A percentile compares a stretch with the other conserved stretches of the same genome.
phyloP scores from a whole-genome alignment of 2,113 vertebrate genomes.

The Ochotona curzoniae region DNA sequence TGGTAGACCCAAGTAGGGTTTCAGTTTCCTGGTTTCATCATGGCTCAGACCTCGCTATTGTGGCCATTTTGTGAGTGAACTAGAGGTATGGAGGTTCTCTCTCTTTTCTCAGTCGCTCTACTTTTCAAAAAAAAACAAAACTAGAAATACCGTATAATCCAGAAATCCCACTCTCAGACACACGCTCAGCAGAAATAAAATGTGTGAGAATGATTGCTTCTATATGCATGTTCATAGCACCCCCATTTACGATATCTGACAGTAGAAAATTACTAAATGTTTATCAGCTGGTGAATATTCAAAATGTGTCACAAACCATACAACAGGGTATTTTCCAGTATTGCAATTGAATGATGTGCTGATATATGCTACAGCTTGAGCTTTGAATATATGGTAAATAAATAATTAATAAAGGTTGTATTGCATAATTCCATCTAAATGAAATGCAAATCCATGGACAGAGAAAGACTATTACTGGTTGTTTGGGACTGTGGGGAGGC shows the following conservation, averaged over 20 bases:
- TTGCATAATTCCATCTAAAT: not conserved
- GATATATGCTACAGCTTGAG: not conserved
- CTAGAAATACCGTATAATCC: not conserved
- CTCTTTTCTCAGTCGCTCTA: too few relatives aligned
- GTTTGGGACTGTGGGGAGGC: not conserved
- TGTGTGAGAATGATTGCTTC: not conserved
- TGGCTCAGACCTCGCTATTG: too few relatives aligned
- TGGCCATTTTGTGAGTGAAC: too few relatives aligned
- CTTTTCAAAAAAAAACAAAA: too few relatives aligned
- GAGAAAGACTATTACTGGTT: not conserved
- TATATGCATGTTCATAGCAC: not conserved
- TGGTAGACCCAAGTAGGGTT: too few relatives aligned
- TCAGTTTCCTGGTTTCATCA: too few relatives aligned
- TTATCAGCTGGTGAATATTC: not conserved
- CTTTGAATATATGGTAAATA: not conserved
- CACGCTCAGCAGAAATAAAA: not conserved
- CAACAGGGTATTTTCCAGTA: not conserved
- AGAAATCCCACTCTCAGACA: not conserved
- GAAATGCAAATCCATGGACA: not conserved
- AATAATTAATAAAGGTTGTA: not conserved
- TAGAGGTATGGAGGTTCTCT: too few relatives aligned
- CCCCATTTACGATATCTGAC: not conserved
- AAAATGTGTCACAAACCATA: not conserved
- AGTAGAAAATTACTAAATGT: not conserved
- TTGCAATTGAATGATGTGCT: not conserved